These are phyloP conservation scores for Pogonocichla stellata DNA, from an alignment of 2,113 vertebrate species.

Conservation along the genomic window DNA sequence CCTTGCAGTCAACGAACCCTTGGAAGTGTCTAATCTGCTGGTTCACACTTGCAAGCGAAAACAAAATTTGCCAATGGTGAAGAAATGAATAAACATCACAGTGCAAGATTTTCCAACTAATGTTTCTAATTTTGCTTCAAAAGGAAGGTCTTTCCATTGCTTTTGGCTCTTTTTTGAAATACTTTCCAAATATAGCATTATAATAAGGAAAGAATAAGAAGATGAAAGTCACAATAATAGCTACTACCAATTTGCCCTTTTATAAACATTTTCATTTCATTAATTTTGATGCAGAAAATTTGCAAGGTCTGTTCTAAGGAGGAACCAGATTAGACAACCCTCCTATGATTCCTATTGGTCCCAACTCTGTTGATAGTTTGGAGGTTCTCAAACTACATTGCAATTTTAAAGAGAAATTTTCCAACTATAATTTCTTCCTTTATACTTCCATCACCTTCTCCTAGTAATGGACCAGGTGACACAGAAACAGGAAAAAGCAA, in stretches of 20 bases:
- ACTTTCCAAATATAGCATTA: background rate
- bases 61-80: background rate
- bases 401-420: background rate
- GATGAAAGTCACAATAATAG: background rate
- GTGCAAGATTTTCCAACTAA: background rate
- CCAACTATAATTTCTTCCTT: background rate
- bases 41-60: constrained; percentile 54
- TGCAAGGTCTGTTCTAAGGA: background rate
- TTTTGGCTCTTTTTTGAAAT: background rate
- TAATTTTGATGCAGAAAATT: background rate
- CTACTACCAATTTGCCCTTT: background rate
- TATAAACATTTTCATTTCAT: background rate
- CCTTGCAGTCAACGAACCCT: constrained; percentile 56
- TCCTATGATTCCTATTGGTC: background rate
- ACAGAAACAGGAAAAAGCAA: background rate
- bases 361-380: background rate
- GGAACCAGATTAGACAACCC: background rate
- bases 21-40: constrained; percentile 66
- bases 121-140: background rate
- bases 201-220: background rate
- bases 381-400: background rate
- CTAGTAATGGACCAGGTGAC: background rate
- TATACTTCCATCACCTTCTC: background rate
- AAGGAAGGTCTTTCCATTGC: background rate
- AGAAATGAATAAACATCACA: constrained; percentile 35